These are phyloP conservation scores for Masnerella sp. DNA, from an alignment of 2,888 invertebrate genomes.

Conservation along the genomic window DNA sequence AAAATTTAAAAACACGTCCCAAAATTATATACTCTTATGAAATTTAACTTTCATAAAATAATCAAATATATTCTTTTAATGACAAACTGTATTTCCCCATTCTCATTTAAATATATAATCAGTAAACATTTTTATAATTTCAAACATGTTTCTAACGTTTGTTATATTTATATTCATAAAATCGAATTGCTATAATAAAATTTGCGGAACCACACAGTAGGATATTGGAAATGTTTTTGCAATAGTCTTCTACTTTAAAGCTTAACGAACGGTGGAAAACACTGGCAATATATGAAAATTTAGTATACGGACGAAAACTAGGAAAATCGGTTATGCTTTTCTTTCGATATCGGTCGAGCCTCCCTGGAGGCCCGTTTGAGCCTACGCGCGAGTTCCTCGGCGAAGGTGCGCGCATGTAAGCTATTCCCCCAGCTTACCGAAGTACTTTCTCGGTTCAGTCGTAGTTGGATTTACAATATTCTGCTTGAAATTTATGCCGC, in stretches of 20 bases:
- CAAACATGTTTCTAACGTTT: too few relatives aligned
- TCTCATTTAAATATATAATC: too few relatives aligned
- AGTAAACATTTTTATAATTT: too few relatives aligned
- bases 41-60: too few relatives aligned
- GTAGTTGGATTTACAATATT: conserved; percentile 68
- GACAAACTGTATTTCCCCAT: too few relatives aligned
- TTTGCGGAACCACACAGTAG: conserved; percentile 7
- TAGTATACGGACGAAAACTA: conserved; percentile 27
- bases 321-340: conserved; percentile 32
- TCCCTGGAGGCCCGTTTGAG: conserved; percentile 39
- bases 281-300: conserved; percentile 33
- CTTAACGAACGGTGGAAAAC: conserved; percentile 16
- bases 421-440: conserved; percentile 54
- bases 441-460: conserved; percentile 67
- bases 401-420: conserved; percentile 45
- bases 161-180: too few relatives aligned
- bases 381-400: conserved; percentile 19
- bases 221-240: conserved; percentile 9
- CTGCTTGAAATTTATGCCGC: conserved; percentile 69
- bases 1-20: too few relatives aligned
- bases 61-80: too few relatives aligned
- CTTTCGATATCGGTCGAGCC: conserved; percentile 37
- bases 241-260: conserved; percentile 3
- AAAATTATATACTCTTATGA: too few relatives aligned
- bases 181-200: too few relatives aligned